Percentiles rank a stretch among this genome's conserved stretches.
These are phyloP conservation scores for Drosophila oshimai DNA, from an alignment of 1,140 invertebrate genomes.

Conservation along the genomic window DNA sequence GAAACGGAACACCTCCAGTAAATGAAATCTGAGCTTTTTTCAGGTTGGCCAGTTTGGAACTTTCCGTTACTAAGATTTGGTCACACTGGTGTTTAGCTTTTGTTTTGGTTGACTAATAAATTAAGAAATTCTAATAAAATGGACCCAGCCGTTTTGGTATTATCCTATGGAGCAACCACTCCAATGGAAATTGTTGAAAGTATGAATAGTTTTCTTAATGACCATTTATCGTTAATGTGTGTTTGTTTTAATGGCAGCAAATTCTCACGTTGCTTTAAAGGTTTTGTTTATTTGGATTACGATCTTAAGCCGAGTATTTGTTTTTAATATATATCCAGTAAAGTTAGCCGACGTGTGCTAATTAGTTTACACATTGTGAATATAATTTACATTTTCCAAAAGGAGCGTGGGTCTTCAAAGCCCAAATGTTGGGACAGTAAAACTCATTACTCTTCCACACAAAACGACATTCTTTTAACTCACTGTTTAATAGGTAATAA, in stretches of 20 bases:
- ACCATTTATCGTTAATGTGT: neutral
- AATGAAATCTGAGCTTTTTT: neutral
- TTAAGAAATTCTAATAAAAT: conserved; percentile 19
- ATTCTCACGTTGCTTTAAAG: neutral
- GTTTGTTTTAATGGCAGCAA: no score
- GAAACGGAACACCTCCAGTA: neutral
- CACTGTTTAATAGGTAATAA: neutral
- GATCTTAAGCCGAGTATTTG: neutral
- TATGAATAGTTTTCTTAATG: neutral
- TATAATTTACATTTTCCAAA: no score
- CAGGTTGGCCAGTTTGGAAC: neutral
- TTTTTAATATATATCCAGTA: neutral
- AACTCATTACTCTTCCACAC: no score
- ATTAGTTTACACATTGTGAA: neutral
- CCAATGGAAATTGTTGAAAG: conserved; percentile 45
- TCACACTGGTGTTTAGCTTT: conserved; percentile 31
- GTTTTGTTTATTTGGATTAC: neutral
- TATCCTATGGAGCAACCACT: conserved; percentile 39
- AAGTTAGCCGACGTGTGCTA: neutral
- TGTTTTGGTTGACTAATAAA: conserved; percentile 20
- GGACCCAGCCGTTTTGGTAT: conserved; percentile 44
- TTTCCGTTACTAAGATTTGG: neutral
- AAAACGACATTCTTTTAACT: neutral
- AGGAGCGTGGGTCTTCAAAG: no score
- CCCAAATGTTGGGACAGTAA: no score